Evolutionary conservation across 2,113 vertebrate genomes (phyloP), one percentile per base, ranked within the genome.

Genomic region (Pteronura brasiliensis): DNA sequence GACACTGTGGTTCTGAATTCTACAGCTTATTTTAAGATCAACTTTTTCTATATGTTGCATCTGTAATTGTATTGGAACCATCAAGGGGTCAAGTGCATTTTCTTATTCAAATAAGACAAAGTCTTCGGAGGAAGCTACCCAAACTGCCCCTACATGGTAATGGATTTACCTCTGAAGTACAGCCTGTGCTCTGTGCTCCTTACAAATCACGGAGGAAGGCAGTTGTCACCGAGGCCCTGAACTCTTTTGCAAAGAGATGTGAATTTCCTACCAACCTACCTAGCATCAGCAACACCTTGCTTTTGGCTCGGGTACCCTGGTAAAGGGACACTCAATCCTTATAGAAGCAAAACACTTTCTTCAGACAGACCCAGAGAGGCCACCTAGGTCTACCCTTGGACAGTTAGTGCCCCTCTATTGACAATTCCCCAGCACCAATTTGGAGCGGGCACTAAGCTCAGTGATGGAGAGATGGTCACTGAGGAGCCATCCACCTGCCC

Each of bases 21-120:
- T 3, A 84, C 27, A 39, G 59, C 81, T 74, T 82, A 95, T 97
- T 86, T 96, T 91, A 90, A 93, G 57, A 74, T 44, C 57, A 36
- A 55, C 39, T 63, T 97, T 90, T 76, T 91, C 92, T 72, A 20
- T 76, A 71, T 12, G 27, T 57, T 74, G 49, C 47, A 79, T 90
- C 80, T 90, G 81, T 72, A 90, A 90, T 67, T 94, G 93, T 72
- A 90, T 8, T 94, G 90, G 61, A 81, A 18, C 20, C 69, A 20
- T 6, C 13, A 9, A 77, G 21, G n/a, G 77, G 91, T 65, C 96
- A 90, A 79, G 87, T 71, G 39, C 47, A 79, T 85, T 93, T 77
- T 85, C 72, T 76, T 93, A 85, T 81, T 95, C 65, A 69, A 93
- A 77, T 71, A 59, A 67, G 84, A 83, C n/a, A 74, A 36, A 74